phyloP scores from a whole-genome alignment of 2,797 vertebrate genomes.

The Trachops cirrhosus region DNA sequence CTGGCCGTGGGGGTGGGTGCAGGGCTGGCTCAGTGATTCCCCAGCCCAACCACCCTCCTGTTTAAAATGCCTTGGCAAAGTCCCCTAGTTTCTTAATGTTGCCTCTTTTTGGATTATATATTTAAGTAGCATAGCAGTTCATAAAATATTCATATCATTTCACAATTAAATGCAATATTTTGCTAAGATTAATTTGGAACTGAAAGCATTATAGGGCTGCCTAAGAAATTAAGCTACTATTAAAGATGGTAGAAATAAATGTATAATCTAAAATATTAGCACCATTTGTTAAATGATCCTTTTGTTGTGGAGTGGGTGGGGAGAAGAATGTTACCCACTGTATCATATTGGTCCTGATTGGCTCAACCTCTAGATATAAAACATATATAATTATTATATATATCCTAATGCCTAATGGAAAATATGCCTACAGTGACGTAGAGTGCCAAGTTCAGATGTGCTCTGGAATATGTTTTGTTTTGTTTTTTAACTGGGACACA shows the following conservation, averaged over 20 bases:
- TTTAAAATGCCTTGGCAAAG: slow-evolving; percentile 6
- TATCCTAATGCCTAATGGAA: not conserved
- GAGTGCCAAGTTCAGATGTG: not conserved
- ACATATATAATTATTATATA: not conserved
- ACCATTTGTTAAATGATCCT: not conserved
- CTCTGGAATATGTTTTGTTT: not conserved
- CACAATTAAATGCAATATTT: slow-evolving; percentile 36
- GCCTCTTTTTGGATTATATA: not conserved
- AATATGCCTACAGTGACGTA: not conserved
- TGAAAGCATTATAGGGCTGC: not conserved
- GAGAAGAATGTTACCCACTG: not conserved
- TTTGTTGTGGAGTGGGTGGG: not conserved
- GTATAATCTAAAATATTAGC: not conserved
- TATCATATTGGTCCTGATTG: too few relatives aligned
- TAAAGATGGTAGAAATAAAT: not conserved
- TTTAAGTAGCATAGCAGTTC: slow-evolving; percentile 25
- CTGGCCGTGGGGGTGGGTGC: accelerated
- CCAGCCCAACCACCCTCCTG: not conserved
- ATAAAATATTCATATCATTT: slow-evolving; percentile 46
- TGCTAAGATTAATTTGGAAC: slow-evolving; percentile 42
- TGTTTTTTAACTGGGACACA: not conserved
- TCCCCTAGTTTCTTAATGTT: not conserved
- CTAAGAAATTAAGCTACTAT: not conserved
- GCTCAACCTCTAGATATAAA: not conserved
- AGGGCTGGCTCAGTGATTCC: not conserved